Evolutionary conservation across 2,888 invertebrate species (phyloP).

Genomic region (Acanthosepion esculentum): DNA sequence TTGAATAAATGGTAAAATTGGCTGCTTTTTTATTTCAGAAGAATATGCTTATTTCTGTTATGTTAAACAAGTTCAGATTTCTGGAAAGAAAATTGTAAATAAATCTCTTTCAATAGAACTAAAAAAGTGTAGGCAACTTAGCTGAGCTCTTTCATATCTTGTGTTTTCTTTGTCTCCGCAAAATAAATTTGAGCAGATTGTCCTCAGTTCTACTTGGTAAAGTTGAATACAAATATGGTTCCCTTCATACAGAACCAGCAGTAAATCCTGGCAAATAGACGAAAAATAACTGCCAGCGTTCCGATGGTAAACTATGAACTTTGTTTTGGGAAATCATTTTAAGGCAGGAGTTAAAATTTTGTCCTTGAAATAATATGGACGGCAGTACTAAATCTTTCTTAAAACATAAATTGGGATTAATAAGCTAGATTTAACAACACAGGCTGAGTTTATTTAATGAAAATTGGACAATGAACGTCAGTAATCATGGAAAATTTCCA

Average conservation of each 20-base stretch:
- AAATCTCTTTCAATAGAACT: too few relatives aligned
- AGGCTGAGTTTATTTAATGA: neutral
- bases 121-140: neutral
- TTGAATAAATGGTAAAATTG: neutral
- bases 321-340: neutral
- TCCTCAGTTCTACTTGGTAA: neutral
- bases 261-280: neutral
- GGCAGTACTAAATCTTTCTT: neutral
- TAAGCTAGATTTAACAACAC: neutral
- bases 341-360: too few relatives aligned
- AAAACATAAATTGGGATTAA: neutral
- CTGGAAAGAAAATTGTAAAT: neutral
- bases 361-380: neutral
- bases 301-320: neutral
- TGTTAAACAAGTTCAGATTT: neutral
- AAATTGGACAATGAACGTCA: neutral
- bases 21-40: neutral
- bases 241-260: neutral
- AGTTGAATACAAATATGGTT: neutral
- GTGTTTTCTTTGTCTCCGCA: neutral
- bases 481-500: neutral
- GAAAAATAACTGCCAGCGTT: neutral
- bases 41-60: neutral
- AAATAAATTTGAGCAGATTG: neutral
- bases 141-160: neutral